These are phyloP conservation scores for Channa maculata DNA, from an alignment of 2,113 vertebrate genomes.

Conservation along the genomic window DNA sequence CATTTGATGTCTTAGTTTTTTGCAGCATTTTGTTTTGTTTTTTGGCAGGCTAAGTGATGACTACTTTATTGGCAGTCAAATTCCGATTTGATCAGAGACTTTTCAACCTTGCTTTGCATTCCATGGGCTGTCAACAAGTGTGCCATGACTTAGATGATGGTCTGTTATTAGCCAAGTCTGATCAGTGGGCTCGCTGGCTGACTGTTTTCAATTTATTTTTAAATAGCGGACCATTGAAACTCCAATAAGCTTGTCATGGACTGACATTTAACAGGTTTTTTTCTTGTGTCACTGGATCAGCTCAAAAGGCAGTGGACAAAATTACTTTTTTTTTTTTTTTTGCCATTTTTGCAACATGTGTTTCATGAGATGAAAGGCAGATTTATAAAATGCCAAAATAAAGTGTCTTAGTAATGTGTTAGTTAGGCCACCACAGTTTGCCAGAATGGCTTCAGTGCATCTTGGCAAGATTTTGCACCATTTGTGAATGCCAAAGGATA, in stretches of 20 bases:
- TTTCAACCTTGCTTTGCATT: conserved; percentile 34
- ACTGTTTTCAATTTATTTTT: conserved; percentile 63
- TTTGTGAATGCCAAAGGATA: neutral
- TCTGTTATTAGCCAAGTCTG: conserved; percentile 46
- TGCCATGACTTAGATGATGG: conserved; percentile 39
- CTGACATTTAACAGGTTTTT: conserved; percentile 4
- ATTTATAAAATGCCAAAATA: conserved; percentile 8
- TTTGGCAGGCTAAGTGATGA: conserved; percentile 47
- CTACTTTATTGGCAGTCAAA: conserved; percentile 58
- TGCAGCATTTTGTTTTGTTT: conserved; percentile 27
- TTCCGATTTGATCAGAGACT: conserved; percentile 64
- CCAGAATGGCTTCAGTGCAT: neutral
- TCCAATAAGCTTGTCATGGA: conserved; percentile 22
- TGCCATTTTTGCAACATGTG: conserved; percentile 8
- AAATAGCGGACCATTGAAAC: conserved; percentile 30
- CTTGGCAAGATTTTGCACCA: neutral
- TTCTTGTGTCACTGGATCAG: conserved; percentile 12
- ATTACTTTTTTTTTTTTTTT: neutral
- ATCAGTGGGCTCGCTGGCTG: conserved; percentile 27
- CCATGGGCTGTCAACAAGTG: conserved; percentile 57
- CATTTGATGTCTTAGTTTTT: conserved; percentile 51
- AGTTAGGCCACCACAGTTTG: neutral
- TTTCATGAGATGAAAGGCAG: neutral
- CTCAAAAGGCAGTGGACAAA: neutral
- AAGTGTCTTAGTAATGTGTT: neutral